These are phyloP conservation scores for Argya squamiceps DNA, from an alignment of 2,797 vertebrate genomes.

Conservation along the genomic window DNA sequence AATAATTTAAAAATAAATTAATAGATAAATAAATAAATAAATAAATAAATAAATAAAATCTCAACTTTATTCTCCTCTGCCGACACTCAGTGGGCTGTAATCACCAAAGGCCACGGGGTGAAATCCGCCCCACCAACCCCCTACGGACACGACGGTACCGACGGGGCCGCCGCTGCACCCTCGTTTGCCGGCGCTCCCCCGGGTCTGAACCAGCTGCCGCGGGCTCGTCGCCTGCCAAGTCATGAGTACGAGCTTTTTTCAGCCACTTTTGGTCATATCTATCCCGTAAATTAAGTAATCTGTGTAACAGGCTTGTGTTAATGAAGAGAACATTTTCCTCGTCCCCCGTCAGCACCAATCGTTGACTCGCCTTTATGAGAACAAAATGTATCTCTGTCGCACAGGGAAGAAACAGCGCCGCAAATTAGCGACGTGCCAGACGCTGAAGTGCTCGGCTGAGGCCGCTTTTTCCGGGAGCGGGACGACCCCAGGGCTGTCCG, in stretches of 20 bases:
- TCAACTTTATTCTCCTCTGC: not conserved
- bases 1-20: too few species aligned
- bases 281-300: not conserved
- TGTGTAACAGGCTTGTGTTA: not conserved
- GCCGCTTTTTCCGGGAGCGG: not conserved
- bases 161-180: too few species aligned
- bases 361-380: not conserved
- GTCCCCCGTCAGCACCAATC: not conserved
- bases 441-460: rapidly evolving
- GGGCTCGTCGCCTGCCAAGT: not conserved
- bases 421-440: not conserved
- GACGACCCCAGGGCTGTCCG: too few species aligned
- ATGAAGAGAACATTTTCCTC: not conserved
- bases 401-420: not conserved
- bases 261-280: not conserved
- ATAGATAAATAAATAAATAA: too few species aligned
- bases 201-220: too few species aligned
- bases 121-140: rapidly evolving
- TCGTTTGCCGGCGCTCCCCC: not conserved
- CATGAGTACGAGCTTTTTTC: not conserved
- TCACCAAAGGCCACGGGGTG: rapidly evolving
- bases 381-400: not conserved
- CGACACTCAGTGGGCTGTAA: not conserved
- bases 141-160: rapidly evolving
- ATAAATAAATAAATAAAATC: too few species aligned